These are phyloP conservation scores for Eretmochelys imbricata DNA, from an alignment of 2,113 vertebrate species.

Conservation along the genomic window DNA sequence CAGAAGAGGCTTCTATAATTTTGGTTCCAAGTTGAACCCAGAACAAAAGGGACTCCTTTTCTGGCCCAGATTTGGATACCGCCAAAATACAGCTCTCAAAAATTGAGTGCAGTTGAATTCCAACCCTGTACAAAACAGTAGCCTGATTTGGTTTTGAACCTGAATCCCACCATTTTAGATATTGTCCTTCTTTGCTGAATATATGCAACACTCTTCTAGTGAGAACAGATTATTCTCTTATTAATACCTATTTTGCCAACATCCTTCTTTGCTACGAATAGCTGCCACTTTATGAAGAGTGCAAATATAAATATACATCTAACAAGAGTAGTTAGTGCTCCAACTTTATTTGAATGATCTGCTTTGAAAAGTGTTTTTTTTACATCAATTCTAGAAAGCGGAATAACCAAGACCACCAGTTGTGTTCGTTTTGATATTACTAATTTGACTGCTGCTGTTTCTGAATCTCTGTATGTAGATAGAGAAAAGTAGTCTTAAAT, in stretches of 20 bases:
- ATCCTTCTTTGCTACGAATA: neutral
- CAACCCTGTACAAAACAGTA: neutral
- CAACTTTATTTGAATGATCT: neutral
- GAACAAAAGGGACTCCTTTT: neutral
- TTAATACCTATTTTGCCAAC: neutral
- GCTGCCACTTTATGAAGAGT: neutral
- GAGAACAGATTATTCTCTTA: neutral
- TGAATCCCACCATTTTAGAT: neutral
- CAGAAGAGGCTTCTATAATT: rapidly evolving
- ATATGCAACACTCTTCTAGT: neutral
- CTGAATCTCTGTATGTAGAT: neutral
- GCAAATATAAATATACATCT: neutral
- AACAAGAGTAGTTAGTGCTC: neutral
- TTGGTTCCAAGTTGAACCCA: neutral
- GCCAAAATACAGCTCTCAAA: neutral
- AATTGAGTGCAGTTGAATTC: neutral
- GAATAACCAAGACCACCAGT: neutral
- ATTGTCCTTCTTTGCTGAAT: neutral
- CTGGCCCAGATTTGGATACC: neutral
- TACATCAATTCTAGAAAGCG: neutral
- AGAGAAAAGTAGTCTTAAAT: constrained; percentile 5
- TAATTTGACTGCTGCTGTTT: constrained; percentile 3
- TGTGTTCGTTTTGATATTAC: neutral
- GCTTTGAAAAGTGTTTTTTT: neutral
- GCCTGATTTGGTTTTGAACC: neutral